A percentile compares a stretch with the other conserved stretches of the same genome.
Evolutionary conservation across 2,888 invertebrate genomes (phyloP).

Genomic region (Acleris holmiana): DNA sequence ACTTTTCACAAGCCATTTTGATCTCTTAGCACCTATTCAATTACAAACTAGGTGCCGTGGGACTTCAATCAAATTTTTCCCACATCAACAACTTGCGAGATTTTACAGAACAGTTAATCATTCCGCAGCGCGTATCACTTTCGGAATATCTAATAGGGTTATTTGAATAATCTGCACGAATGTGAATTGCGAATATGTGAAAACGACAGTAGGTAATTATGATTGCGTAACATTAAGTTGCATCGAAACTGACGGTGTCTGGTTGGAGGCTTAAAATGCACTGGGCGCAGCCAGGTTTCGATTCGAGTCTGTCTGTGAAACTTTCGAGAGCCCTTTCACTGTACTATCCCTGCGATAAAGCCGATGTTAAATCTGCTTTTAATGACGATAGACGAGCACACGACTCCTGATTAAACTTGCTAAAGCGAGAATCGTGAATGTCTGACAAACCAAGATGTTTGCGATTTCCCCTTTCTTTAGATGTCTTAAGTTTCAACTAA

Average conservation of each 20-base stretch:
- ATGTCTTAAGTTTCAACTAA: not conserved
- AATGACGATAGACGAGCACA: conserved; percentile 44
- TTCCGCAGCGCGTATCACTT: conserved; percentile 16
- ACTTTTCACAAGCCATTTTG: conserved; percentile 15
- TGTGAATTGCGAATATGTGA: conserved; percentile 16
- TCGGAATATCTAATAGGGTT: conserved; percentile 20
- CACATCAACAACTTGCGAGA: conserved; percentile 18
- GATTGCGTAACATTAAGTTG: conserved; percentile 7
- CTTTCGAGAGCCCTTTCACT: conserved; percentile 71
- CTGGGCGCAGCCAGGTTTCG: conserved; percentile 26
- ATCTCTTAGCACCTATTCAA: conserved; percentile 6
- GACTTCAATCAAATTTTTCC: conserved; percentile 12
- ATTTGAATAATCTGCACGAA: conserved; percentile 18
- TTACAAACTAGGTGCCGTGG: conserved; percentile 14
- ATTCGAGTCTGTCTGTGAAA: conserved; percentile 40
- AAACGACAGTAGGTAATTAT: conserved; percentile 3
- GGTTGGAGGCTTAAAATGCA: conserved; percentile 13
- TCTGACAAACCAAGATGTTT: conserved; percentile 8
- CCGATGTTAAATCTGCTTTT: conserved; percentile 45
- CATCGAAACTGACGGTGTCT: conserved; percentile 12
- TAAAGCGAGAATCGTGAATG: conserved; percentile 42
- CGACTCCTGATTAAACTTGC: conserved; percentile 24
- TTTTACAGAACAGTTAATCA: conserved; percentile 24
- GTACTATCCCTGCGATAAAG: conserved; percentile 52
- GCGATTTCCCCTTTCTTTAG: conserved; percentile 21